Base-by-base conservation (phyloP, 2,113 vertebrate species). In the Centropus unirufus region DNA sequence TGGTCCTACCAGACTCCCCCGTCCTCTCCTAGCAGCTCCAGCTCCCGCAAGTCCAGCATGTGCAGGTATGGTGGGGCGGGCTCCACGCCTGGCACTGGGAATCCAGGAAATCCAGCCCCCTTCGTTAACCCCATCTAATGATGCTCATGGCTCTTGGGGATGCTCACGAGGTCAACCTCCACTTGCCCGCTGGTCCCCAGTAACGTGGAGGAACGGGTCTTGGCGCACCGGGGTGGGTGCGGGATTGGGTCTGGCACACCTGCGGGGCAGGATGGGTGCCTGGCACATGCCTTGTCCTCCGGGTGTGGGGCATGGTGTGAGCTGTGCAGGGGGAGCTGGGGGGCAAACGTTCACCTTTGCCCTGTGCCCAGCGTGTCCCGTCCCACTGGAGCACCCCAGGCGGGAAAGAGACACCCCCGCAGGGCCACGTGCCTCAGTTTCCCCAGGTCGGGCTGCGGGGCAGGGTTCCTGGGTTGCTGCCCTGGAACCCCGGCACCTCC, bases 1-100 rank as follows among this genome's bases (percentile, higher is more conserved):
- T 99, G 99, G 99, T 99, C 99, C 40, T 99, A 99, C 97, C 99
- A 99, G 98, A 99, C 99, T 0, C 99, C 99, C 1, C 99, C 99
- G 0, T 99, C 99, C 2, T 99, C 99, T 0, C 99, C 99, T 66
- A 99, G 99, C 97, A 99, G 99, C 96, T 98, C 98, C 19, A 97
- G 98, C 78, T 99, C 99, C 88, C 98, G 99, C 55, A 99, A 99
- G 96, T 99, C 99, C 97, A 99, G 99, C 97, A 99, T 99, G 98
- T 99, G 99, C 98, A 99, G 99, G 99, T 99, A 87, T 7, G 62
- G 57, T 46, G 51, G 69, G 13, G 72, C 15, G 73, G 49, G 75
- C 64, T 89, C 13, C 77, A 34, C 4, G 4, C 36, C 16, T n/a
- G 24, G 13, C 10, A 16, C 17, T 5, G 47, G 36, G 36, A 36